Evolutionary conservation across 2,797 vertebrate genomes (phyloP).

Genomic region (Enteromius paludinosus): DNA sequence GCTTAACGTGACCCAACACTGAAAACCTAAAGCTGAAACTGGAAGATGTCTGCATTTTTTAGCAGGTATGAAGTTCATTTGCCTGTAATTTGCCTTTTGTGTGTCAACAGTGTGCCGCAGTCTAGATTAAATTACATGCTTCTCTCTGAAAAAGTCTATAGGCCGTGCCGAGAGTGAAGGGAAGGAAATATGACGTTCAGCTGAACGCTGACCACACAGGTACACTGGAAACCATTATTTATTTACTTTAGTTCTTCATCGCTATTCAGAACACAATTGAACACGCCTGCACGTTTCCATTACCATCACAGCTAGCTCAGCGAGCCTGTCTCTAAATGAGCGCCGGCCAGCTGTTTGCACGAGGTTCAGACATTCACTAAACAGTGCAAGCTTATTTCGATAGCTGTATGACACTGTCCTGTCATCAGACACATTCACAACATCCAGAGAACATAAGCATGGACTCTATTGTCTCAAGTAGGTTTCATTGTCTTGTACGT

Average conservation of each 20-base stretch:
- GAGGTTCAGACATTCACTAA: background rate
- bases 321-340: background rate
- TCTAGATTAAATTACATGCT: background rate
- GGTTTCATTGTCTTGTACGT: background rate
- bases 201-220: background rate
- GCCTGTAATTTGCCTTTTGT: constrained; percentile 2
- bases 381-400: background rate
- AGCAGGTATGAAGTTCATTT: background rate
- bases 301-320: background rate
- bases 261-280: constrained; percentile 1
- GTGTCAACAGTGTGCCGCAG: background rate
- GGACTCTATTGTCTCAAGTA: background rate
- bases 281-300: constrained; percentile 3
- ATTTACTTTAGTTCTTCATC: constrained; percentile 3
- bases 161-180: background rate
- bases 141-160: background rate
- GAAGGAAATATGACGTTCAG: background rate
- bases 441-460: background rate
- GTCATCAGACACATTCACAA: background rate
- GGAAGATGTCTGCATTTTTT: background rate
- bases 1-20: background rate
- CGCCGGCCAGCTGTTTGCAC: background rate
- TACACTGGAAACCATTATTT: constrained; percentile 16
- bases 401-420: background rate
- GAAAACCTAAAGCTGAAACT: background rate